Base-by-base conservation (phyloP, 2,797 vertebrate species). In the Galaxias olidus region DNA sequence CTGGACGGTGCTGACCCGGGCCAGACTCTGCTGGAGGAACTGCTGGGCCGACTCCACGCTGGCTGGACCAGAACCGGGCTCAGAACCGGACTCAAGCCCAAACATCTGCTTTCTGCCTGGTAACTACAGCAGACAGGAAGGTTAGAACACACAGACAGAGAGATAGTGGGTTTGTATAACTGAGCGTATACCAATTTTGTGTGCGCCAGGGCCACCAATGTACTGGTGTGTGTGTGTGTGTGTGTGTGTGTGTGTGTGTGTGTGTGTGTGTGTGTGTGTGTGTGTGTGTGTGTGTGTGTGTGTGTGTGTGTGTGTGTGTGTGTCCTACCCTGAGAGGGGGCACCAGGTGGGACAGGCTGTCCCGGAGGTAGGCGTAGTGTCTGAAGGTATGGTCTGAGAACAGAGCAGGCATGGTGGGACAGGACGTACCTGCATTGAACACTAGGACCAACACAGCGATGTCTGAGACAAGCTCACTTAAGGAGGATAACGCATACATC, bases 341-440 rank as follows among this genome's bases (percentile, higher is more conserved):
- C 0, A 99, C 98, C 1, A 99, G 94, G 72, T 99, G 96, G 0
- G 95, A 98, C 69, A 99, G 94, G 7, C 98, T 99, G 91, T 99
- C 98, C 40, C 95, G 91, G 62, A 99, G 92, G 83, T 99, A 99
- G 8, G 96, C 92, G 0, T 99, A 98, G 81, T 99, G 98, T 55
- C 96, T 88, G 84, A 98, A 98, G 0, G 97, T 98, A 74, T 99
- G 97, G 75, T 98, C 96, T 0, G 98, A 98, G 89, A 99, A 98
- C 61, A 99, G 89, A 0, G 96, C 96, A 0, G 95, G 93, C 97
- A 99, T 97, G 0, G 97, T 99, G 11, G 96, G 95, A 66, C 98
- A 98, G 0, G 93, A 95, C 79, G 93, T 93, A 41, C 96, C 96
- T 8, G 98, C 96, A 0, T 98, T 99, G 82, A 99, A 99, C 69